Evolutionary conservation across 2,113 vertebrate species (phyloP).

Genomic region (Notothenia coriiceps): DNA sequence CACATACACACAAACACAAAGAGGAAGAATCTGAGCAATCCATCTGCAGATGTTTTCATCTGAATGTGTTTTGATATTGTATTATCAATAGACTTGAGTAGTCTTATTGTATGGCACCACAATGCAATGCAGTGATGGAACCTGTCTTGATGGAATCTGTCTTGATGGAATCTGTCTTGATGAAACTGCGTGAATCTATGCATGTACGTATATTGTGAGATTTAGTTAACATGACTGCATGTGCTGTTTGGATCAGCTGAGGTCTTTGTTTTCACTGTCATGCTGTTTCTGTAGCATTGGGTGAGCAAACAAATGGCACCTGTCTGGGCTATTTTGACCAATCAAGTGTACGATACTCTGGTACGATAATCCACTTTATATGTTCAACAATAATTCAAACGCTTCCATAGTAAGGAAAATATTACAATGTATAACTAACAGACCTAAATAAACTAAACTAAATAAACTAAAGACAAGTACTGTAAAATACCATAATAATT

Average conservation of each 20-base stretch:
- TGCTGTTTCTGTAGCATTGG: slow-evolving; percentile 56
- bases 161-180: background rate
- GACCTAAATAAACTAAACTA: no score
- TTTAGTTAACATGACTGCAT: slow-evolving; percentile 31
- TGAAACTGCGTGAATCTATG: slow-evolving; percentile 6
- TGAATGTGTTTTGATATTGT: slow-evolving; percentile 54
- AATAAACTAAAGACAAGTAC: no score
- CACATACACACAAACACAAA: slow-evolving; percentile 33
- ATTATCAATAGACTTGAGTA: slow-evolving; percentile 69
- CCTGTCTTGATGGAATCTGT: background rate
- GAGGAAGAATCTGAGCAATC: slow-evolving; percentile 51
- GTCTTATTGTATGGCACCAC: slow-evolving; percentile 16
- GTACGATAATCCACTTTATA: background rate
- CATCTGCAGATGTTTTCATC: slow-evolving; percentile 59
- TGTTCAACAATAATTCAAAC: background rate
- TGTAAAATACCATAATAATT: no score
- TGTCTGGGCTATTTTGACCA: slow-evolving; percentile 8
- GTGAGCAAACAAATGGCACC: slow-evolving; percentile 41
- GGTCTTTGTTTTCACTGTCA: slow-evolving; percentile 33
- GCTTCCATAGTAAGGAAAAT: background rate
- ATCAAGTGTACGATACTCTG: background rate
- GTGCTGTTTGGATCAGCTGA: slow-evolving; percentile 26
- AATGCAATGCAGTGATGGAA: background rate
- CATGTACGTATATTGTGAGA: slow-evolving; percentile 8
- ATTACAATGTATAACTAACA: background rate